Percentiles rank a stretch among this genome's conserved stretches.
These are phyloP conservation scores for Epizoanthus ramosus DNA, from an alignment of 92 coral and sea anemone genomes.

Conservation along the genomic window DNA sequence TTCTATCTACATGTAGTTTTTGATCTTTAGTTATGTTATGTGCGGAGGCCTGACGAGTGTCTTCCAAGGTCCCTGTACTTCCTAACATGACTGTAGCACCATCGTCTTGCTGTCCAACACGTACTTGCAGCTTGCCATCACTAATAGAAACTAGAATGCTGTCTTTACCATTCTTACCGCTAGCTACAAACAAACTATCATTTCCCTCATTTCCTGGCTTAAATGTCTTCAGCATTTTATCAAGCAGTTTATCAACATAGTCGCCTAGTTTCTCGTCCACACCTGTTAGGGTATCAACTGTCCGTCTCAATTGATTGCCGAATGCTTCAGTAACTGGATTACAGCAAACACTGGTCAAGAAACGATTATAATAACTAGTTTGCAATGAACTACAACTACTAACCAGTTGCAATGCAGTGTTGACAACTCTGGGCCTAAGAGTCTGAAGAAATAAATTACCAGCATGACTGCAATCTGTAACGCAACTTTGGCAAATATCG, in stretches of 20 bases:
- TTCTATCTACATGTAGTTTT: background rate
- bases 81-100: no score
- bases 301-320: background rate
- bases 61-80: background rate
- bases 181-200: background rate
- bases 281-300: constrained; percentile 13
- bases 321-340: background rate
- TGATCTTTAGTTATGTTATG: background rate
- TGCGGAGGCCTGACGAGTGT: constrained; percentile 9
- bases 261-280: constrained; percentile 31
- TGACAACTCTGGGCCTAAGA: constrained; percentile 28
- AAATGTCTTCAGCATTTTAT: constrained; percentile 45
- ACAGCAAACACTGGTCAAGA: constrained; percentile 60
- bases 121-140: constrained; percentile 10
- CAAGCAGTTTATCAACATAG: constrained; percentile 49
- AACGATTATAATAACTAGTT: constrained; percentile 41
- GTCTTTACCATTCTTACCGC: background rate
- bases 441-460: constrained; percentile 24
- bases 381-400: constrained; percentile 48
- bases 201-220: constrained; percentile 30
- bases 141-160: background rate
- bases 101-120: background rate
- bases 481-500: constrained; percentile 63
- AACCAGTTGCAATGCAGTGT: background rate
- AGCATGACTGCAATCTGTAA: constrained; percentile 26